phyloP scores from a whole-genome alignment of 2,113 vertebrate species.

The Geococcyx californianus region DNA sequence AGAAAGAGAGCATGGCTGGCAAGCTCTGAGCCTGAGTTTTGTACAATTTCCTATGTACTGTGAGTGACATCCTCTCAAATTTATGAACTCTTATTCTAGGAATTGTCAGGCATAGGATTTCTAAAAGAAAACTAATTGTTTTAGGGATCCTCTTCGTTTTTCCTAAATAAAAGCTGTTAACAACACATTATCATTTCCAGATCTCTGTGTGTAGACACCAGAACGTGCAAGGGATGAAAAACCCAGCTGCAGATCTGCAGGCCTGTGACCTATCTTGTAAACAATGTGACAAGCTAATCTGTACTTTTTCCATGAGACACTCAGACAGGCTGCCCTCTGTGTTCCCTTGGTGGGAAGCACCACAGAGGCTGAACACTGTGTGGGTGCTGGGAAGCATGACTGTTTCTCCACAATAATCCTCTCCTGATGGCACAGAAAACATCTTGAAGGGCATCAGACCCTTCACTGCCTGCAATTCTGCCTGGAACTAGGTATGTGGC shows the following conservation, averaged over 20 bases:
- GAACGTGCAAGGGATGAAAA: not conserved
- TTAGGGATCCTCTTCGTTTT: not conserved
- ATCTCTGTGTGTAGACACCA: not conserved
- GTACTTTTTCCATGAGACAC: accelerated
- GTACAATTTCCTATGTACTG: accelerated
- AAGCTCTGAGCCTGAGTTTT: not conserved
- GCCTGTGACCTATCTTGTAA: not conserved
- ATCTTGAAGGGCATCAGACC: not conserved
- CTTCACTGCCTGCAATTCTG: accelerated
- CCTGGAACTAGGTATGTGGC: not conserved
- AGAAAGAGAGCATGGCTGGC: accelerated
- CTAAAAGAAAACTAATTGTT: not conserved
- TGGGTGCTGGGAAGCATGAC: accelerated
- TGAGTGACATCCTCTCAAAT: not conserved
- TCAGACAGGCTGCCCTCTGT: not conserved
- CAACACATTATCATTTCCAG: not conserved
- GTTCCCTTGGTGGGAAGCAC: not conserved
- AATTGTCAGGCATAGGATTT: not conserved
- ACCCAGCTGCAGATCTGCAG: not conserved
- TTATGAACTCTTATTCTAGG: not conserved
- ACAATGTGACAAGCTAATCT: not conserved
- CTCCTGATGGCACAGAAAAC: not conserved
- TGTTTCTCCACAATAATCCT: not conserved
- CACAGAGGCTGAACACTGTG: not conserved
- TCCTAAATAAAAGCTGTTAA: not conserved